phyloP scores from a whole-genome alignment of 2,797 vertebrate genomes.

The Silurus aristotelis region DNA sequence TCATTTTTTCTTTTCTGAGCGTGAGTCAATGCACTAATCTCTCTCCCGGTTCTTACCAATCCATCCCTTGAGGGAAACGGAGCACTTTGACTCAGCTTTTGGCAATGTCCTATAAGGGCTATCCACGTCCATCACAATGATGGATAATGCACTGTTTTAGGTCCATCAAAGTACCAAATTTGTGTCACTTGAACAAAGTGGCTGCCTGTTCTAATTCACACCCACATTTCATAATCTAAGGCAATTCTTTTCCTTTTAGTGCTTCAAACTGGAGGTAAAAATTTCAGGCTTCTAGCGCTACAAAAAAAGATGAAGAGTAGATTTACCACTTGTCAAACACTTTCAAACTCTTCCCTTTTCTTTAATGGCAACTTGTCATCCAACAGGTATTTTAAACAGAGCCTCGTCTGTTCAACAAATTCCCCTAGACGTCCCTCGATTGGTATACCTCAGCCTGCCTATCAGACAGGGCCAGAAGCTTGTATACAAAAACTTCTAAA shows the following conservation, averaged over 20 bases:
- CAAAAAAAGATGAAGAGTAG: not conserved
- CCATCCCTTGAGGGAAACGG: constrained; percentile 42
- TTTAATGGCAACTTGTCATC: constrained; percentile 55
- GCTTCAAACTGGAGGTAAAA: not conserved
- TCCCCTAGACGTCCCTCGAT: constrained; percentile 14
- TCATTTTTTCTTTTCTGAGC: constrained; percentile 42
- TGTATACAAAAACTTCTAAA: constrained; percentile 47
- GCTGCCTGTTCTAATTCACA: constrained; percentile 3
- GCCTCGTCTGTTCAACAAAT: constrained; percentile 2
- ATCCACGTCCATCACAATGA: constrained; percentile 46
- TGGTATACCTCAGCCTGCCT: constrained; percentile 56
- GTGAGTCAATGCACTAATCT: constrained; percentile 65
- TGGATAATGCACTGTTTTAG: constrained; percentile 19
- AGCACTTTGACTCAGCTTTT: constrained; percentile 34
- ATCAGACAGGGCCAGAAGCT: constrained; percentile 36
- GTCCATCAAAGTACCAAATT: constrained; percentile 9
- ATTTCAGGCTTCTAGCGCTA: not conserved
- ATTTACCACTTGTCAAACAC: constrained; percentile 2
- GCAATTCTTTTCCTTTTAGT: not conserved
- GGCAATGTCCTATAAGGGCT: constrained; percentile 51
- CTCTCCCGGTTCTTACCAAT: constrained; percentile 42
- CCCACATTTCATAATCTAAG: not conserved
- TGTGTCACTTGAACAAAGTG: constrained; percentile 18
- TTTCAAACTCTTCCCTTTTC: not conserved
- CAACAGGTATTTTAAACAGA: constrained; percentile 20